Conservation (phyloP, 1,140 invertebrate genomes). For the Orchestia grillus region DNA sequence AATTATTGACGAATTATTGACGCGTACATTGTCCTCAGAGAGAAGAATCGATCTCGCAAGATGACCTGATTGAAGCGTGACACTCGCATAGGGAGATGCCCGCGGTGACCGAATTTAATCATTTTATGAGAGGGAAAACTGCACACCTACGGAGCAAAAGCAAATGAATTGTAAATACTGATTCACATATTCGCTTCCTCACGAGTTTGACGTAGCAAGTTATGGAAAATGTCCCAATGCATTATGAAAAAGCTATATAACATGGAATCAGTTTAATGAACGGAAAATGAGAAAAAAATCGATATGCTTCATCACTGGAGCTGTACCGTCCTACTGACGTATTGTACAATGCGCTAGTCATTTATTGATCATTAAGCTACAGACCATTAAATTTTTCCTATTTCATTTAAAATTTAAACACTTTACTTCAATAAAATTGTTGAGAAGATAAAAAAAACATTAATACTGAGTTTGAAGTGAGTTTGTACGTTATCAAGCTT, state of each 20-base stretch:
- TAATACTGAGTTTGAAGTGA: too few relatives aligned
- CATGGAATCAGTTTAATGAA: background rate
- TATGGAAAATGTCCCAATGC: background rate
- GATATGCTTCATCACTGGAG: too few relatives aligned
- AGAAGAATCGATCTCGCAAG: background rate
- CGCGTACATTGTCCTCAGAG: background rate
- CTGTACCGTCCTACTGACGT: too few relatives aligned
- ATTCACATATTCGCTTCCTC: background rate
- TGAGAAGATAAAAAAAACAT: too few relatives aligned
- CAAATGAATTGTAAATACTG: background rate
- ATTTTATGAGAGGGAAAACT: background rate
- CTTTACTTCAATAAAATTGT: too few relatives aligned
- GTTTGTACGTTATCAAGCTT: too few relatives aligned
- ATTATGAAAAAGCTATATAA: background rate
- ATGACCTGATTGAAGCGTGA: background rate
- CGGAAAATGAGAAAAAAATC: too few relatives aligned
- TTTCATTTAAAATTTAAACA: too few relatives aligned
- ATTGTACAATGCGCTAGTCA: too few relatives aligned
- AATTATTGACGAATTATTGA: background rate
- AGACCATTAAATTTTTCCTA: too few relatives aligned
- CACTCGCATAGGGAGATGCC: background rate
- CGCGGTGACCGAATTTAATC: background rate
- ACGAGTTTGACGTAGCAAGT: background rate
- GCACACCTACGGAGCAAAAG: background rate
- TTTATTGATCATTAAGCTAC: too few relatives aligned